Evolutionary conservation across 2,888 invertebrate genomes (phyloP).

Genomic region (Thera britannica): DNA sequence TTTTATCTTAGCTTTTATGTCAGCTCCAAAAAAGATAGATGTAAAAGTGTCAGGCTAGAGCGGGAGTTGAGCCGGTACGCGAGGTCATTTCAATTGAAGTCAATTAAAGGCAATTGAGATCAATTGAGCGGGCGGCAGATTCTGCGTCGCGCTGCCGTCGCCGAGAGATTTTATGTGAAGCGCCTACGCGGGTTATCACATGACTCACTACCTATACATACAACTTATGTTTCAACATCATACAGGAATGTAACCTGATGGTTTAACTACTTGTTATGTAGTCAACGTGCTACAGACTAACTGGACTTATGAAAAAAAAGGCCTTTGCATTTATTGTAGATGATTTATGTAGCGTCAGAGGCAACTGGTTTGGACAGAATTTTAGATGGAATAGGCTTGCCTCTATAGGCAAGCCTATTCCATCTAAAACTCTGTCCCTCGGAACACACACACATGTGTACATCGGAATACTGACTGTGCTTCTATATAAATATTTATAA

Average conservation of each 20-base stretch:
- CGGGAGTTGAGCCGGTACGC: slow-evolving; percentile 79
- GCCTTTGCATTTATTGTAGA: too few species aligned
- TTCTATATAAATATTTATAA: too few species aligned
- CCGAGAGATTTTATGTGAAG: slow-evolving; percentile 82
- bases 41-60: slow-evolving; percentile 83
- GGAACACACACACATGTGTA: too few species aligned
- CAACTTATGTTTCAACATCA: slow-evolving; percentile 13
- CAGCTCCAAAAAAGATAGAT: slow-evolving; percentile 83
- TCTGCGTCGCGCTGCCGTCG: slow-evolving; percentile 77
- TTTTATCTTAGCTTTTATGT: slow-evolving; percentile 77
- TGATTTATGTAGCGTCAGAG: too few species aligned
- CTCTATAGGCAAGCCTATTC: too few species aligned
- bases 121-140: slow-evolving; percentile 83
- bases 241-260: slow-evolving; percentile 1
- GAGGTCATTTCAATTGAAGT: slow-evolving; percentile 84
- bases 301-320: too few species aligned
- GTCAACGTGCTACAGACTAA: background rate
- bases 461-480: too few species aligned
- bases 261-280: background rate
- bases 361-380: too few species aligned
- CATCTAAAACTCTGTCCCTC: too few species aligned
- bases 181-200: slow-evolving; percentile 77
- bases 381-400: too few species aligned
- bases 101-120: slow-evolving; percentile 82
- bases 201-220: slow-evolving; percentile 60